These are phyloP conservation scores for Calephelis perditalis DNA, from an alignment of 2,888 invertebrate genomes.

Conservation along the genomic window DNA sequence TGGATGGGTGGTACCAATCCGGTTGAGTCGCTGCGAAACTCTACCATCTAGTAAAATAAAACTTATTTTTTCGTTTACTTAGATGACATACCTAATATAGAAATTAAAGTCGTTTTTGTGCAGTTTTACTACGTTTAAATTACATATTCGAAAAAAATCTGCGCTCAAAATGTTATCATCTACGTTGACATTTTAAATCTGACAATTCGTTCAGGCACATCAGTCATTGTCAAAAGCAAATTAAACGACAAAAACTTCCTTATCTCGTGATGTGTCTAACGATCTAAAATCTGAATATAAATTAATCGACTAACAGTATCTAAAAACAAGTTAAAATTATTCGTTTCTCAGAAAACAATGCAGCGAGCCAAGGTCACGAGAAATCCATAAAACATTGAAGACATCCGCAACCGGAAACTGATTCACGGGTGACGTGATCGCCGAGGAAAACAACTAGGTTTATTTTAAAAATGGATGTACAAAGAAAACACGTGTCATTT, in stretches of 20 bases:
- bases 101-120: too few species aligned
- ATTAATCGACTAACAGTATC: not conserved
- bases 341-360: slow-evolving; percentile 8
- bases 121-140: too few species aligned
- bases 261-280: not conserved
- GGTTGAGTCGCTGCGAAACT: too few species aligned
- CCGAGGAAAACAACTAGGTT: slow-evolving; percentile 26
- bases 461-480: not conserved
- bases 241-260: not conserved
- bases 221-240: slow-evolving; percentile 3
- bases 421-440: slow-evolving; percentile 34
- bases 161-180: too few species aligned
- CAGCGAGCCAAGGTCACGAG: not conserved
- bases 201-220: not conserved
- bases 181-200: not conserved
- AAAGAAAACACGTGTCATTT: not conserved
- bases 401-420: slow-evolving; percentile 32
- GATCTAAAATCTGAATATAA: not conserved
- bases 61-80: too few species aligned
- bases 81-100: too few species aligned
- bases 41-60: too few species aligned
- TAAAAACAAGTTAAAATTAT: not conserved
- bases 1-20: too few species aligned
- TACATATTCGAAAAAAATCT: too few species aligned
- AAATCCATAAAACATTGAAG: slow-evolving; percentile 14